Base-by-base conservation (phyloP, 2,797 vertebrate species). In the Leuciscus waleckii region DNA sequence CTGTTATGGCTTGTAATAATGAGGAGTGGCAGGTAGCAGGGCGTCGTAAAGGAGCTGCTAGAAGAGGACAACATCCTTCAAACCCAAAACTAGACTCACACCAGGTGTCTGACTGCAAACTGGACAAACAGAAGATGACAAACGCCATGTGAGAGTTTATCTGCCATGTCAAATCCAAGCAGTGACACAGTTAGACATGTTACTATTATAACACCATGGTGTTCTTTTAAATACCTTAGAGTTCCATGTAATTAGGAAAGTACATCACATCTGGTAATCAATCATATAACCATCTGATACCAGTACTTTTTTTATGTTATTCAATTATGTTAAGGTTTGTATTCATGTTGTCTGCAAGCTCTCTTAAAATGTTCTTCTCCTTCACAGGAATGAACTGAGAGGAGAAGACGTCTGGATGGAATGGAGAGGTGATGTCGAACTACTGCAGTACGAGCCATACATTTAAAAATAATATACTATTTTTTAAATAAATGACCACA, bases 371-470 rank as follows among this genome's bases (percentile, higher is more conserved):
- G 21, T 3, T 32, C 1, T 43, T 43, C n/a, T 77, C 37, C 43
- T 68, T 83, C 89, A 37, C 85, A 98, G 97, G 88, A 92, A 91
- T 85, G 96, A 97, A 67, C 89, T 98, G 37, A 94, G 91, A 67
- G 84, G 86, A 77, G 95, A 97, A 70, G 93, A 94, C 7, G 95
- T 98, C 91, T 97, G 95, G 94, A 86, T 87, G 0, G 85, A 92
- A 8, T 96, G 95, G 94, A 94, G 88, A 92, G 90, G 96, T 97
- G 79, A 92, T 9, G 51, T 4, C 35, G 26, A 67, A 16, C 14
- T 49, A 79, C 26, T 67, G 26, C n/a, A 14, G 7, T n/a, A 8
- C 63, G 76, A 19, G 5, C 8, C 7, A 58, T 35, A 1, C 3
- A 83, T 19, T 23, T 37, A 23, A 56, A 58, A 54, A 16, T 2